Conservation (phyloP, 2,888 invertebrate genomes). For the Tetragonisca angustula region DNA sequence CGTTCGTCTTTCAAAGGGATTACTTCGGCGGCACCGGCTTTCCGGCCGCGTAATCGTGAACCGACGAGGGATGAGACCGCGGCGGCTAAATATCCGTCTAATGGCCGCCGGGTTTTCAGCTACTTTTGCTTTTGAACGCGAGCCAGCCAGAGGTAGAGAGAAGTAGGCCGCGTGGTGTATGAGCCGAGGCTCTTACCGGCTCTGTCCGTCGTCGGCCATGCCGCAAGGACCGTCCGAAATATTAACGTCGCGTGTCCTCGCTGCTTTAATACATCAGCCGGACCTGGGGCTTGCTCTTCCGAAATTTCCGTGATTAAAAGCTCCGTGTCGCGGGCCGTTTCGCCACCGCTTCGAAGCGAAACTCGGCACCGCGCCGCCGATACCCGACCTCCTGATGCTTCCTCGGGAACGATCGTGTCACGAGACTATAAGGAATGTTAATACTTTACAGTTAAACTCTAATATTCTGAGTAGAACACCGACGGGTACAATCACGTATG, state of each 20-base stretch:
- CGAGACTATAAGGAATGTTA: too few species aligned
- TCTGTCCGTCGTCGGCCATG: slow-evolving; percentile 4
- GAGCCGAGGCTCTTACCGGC: slow-evolving; percentile 38
- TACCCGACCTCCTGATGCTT: too few species aligned
- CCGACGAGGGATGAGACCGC: slow-evolving; percentile 18
- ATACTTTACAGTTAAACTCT: too few species aligned
- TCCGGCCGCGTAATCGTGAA: slow-evolving; percentile 47
- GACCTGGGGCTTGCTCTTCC: not conserved
- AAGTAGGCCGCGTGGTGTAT: slow-evolving; percentile 58
- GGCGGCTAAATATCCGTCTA: slow-evolving; percentile 65
- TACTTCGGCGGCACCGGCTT: slow-evolving; percentile 58
- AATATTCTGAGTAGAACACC: too few species aligned
- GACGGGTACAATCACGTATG: too few species aligned
- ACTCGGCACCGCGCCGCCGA: not conserved
- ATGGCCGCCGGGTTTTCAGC: slow-evolving; percentile 64
- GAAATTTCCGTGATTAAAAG: slow-evolving; percentile 56
- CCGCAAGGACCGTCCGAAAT: slow-evolving; percentile 56
- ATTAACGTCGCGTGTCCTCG: slow-evolving; percentile 65
- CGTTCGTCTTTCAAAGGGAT: slow-evolving; percentile 60
- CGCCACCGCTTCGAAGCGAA: not conserved
- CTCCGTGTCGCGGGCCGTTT: not conserved
- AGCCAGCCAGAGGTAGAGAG: slow-evolving; percentile 49
- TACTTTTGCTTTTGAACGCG: slow-evolving; percentile 69
- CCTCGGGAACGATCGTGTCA: too few species aligned
- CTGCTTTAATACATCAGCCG: slow-evolving; percentile 61